These are phyloP conservation scores for Sesamia nonagrioides DNA, from an alignment of 1,140 invertebrate species.

Conservation along the genomic window DNA sequence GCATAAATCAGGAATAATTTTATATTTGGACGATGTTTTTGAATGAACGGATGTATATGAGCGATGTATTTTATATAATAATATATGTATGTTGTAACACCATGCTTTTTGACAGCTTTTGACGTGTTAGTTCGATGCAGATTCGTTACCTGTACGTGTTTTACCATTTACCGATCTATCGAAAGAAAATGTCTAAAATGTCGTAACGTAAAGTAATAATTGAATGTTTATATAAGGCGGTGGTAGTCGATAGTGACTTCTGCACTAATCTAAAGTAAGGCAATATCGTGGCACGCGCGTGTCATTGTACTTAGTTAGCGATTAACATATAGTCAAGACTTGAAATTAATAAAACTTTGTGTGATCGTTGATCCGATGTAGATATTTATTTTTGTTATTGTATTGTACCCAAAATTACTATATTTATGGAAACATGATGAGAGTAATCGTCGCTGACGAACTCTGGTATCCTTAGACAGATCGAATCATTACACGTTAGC, in stretches of 20 bases:
- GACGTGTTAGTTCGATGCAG: slow-evolving; percentile 61
- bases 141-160: slow-evolving; percentile 48
- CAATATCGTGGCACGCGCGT: slow-evolving; percentile 48
- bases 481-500: slow-evolving; percentile 45
- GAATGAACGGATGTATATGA: slow-evolving; percentile 56
- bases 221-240: slow-evolving; percentile 25
- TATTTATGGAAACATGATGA: slow-evolving; percentile 77
- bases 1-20: slow-evolving; percentile 51
- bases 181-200: slow-evolving; percentile 47
- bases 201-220: slow-evolving; percentile 56
- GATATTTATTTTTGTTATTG: slow-evolving; percentile 87
- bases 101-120: slow-evolving; percentile 72
- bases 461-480: slow-evolving; percentile 44
- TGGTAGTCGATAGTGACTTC: slow-evolving; percentile 19
- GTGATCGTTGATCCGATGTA: slow-evolving; percentile 86
- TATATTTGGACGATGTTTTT: slow-evolving; percentile 60
- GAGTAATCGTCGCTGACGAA: slow-evolving; percentile 64
- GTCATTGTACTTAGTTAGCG: slow-evolving; percentile 85
- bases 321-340: slow-evolving; percentile 81
- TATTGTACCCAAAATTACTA: slow-evolving; percentile 85
- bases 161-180: slow-evolving; percentile 42
- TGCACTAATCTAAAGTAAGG: neutral
- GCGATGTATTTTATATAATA: slow-evolving; percentile 67
- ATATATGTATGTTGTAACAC: slow-evolving; percentile 55
- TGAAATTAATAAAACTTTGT: slow-evolving; percentile 77